phyloP scores from a whole-genome alignment of 2,888 invertebrate genomes.

The Drosophila diplacantha region DNA sequence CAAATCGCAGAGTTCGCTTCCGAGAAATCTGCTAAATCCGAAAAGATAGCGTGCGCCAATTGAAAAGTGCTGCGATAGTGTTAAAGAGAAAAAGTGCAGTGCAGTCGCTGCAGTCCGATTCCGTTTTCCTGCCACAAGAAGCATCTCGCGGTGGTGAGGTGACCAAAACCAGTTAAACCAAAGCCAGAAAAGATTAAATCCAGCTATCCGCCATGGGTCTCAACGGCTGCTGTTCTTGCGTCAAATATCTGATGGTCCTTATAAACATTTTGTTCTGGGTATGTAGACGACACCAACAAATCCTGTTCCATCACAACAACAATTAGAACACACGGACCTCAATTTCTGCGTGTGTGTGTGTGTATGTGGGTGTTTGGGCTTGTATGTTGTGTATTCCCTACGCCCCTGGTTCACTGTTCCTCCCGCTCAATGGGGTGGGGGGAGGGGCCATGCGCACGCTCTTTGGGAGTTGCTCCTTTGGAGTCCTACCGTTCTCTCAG shows the following conservation, averaged over 20 bases:
- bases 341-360: slow-evolving; percentile 5
- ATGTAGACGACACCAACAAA: slow-evolving; percentile 55
- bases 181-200: slow-evolving; percentile 6
- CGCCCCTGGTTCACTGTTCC: slow-evolving; percentile 40
- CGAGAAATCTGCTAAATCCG: slow-evolving; percentile 1
- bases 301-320: slow-evolving; percentile 43
- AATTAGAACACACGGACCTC: slow-evolving; percentile 55
- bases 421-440: slow-evolving; percentile 1
- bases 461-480: slow-evolving; percentile 40
- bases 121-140: slow-evolving; percentile 41
- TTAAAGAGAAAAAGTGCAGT: slow-evolving; percentile 26
- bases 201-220: slow-evolving; percentile 73
- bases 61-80: slow-evolving; percentile 9
- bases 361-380: slow-evolving; percentile 29
- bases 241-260: slow-evolving; percentile 77
- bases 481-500: slow-evolving; percentile 9
- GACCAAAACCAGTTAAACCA: slow-evolving; percentile 36
- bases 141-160: slow-evolving; percentile 41
- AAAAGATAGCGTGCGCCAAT: slow-evolving; percentile 7
- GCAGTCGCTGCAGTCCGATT: slow-evolving; percentile 24
- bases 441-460: slow-evolving; percentile 52
- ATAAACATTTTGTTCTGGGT: slow-evolving; percentile 77
- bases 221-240: slow-evolving; percentile 77
- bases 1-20: slow-evolving; percentile 26
- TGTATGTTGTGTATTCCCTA: slow-evolving; percentile 49